Evolutionary conservation across 2,888 invertebrate genomes (phyloP).

Genomic region (Lithophane leautieri): DNA sequence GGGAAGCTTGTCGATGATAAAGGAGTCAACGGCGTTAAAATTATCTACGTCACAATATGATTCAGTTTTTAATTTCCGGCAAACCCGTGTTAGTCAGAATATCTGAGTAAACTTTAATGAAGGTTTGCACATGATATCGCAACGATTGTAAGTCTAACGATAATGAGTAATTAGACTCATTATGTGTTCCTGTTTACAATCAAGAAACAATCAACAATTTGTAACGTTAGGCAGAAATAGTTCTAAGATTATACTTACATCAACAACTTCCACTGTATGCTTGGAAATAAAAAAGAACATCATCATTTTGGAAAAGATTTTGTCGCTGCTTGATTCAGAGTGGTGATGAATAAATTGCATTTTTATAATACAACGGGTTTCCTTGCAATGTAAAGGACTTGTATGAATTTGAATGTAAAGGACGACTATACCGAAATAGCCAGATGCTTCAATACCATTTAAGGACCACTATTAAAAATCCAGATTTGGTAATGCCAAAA

Average conservation of each 20-base stretch:
- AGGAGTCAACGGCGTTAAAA: constrained; percentile 17
- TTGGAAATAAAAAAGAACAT: constrained; percentile 46
- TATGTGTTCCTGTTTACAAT: constrained; percentile 51
- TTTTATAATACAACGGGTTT: not conserved
- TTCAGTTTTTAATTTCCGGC: constrained; percentile 45
- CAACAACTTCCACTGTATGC: constrained; percentile 37
- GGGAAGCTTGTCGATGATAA: constrained; percentile 30
- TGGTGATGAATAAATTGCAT: not conserved
- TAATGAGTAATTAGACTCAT: constrained; percentile 59
- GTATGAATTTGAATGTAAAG: too few species aligned
- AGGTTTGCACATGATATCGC: constrained; percentile 56
- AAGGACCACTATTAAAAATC: not conserved
- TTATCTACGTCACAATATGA: constrained; percentile 54
- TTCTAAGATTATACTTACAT: constrained; percentile 34
- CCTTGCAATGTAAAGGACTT: too few species aligned
- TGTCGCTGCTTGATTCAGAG: not conserved
- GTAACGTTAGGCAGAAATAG: constrained; percentile 1
- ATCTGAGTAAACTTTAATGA: constrained; percentile 37
- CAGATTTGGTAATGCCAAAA: not conserved
- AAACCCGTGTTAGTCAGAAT: constrained; percentile 54
- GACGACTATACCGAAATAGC: not conserved
- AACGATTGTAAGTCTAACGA: constrained; percentile 39
- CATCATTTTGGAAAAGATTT: not conserved
- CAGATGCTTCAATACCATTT: constrained; percentile 9
- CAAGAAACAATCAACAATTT: constrained; percentile 26